Evolutionary conservation across 2,888 invertebrate species (phyloP).

Genomic region (Pandemis corylana): DNA sequence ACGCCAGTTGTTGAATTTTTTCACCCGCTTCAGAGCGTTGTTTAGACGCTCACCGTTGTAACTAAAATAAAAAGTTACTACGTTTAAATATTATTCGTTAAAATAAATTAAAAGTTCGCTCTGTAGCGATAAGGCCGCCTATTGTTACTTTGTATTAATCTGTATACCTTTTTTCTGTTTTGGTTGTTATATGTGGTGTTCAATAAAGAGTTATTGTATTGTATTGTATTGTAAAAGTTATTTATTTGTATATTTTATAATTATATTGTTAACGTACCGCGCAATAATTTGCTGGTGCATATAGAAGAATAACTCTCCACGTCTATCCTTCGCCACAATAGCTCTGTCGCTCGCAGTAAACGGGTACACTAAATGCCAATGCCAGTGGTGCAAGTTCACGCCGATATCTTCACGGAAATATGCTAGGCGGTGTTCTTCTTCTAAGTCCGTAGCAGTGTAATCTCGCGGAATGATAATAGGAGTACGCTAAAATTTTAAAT

Average conservation of each 20-base stretch:
- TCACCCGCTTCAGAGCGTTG: constrained; percentile 87
- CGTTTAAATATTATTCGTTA: background rate
- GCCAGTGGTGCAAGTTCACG: constrained; percentile 92
- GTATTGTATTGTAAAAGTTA: no score
- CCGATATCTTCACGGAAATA: constrained; percentile 94
- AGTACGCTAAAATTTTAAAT: constrained; percentile 68
- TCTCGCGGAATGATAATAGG: constrained; percentile 90
- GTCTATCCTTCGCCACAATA: constrained; percentile 90
- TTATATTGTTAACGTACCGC: constrained; percentile 57
- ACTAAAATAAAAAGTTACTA: constrained; percentile 58
- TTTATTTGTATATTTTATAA: no score
- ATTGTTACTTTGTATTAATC: no score
- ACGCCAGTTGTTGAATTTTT: constrained; percentile 87
- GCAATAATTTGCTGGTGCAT: constrained; percentile 88
- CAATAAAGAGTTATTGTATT: no score
- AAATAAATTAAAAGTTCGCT: no score
- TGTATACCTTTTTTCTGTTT: no score
- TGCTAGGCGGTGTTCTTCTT: constrained; percentile 91
- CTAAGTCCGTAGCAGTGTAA: constrained; percentile 91
- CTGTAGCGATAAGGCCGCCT: no score
- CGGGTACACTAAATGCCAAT: constrained; percentile 93
- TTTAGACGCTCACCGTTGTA: constrained; percentile 92
- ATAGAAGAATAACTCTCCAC: constrained; percentile 92
- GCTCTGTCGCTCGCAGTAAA: constrained; percentile 80
- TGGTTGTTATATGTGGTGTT: no score